Conservation (phyloP, 2,113 vertebrate species). For the Cyphomyrus discorhynchus region DNA sequence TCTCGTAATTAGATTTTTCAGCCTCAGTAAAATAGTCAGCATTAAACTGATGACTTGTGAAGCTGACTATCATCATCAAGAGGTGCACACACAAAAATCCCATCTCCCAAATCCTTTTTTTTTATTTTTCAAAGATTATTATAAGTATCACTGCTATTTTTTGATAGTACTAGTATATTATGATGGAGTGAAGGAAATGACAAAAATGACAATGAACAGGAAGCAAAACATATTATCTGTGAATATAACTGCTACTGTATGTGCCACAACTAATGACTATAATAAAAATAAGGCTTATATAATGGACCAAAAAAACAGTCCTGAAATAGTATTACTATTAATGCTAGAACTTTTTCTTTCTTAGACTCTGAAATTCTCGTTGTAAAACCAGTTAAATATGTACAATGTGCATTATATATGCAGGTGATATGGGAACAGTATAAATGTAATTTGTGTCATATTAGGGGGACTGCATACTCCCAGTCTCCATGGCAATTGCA, state of each 20-base stretch:
- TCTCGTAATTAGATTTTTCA: background rate
- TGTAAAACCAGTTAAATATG: background rate
- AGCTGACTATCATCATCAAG: background rate
- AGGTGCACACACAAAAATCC: background rate
- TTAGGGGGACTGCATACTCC: background rate
- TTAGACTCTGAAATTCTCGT: background rate
- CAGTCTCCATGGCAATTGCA: background rate
- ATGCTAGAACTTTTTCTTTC: background rate
- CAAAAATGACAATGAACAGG: background rate
- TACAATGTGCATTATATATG: background rate
- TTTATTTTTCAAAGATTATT: background rate
- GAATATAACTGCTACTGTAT: background rate
- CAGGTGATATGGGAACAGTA: background rate
- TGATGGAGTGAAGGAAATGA: background rate
- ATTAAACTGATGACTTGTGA: background rate
- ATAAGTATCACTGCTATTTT: background rate
- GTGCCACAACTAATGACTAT: background rate
- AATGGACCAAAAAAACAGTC: background rate
- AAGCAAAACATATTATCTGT: background rate
- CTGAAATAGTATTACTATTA: background rate
- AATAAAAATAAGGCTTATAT: background rate
- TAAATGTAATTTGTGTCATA: background rate
- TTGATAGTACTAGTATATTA: background rate
- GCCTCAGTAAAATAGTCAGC: background rate
- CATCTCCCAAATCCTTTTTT: background rate